phyloP scores from a whole-genome alignment of 2,797 vertebrate genomes.

The Dendrocincla tyrannina region DNA sequence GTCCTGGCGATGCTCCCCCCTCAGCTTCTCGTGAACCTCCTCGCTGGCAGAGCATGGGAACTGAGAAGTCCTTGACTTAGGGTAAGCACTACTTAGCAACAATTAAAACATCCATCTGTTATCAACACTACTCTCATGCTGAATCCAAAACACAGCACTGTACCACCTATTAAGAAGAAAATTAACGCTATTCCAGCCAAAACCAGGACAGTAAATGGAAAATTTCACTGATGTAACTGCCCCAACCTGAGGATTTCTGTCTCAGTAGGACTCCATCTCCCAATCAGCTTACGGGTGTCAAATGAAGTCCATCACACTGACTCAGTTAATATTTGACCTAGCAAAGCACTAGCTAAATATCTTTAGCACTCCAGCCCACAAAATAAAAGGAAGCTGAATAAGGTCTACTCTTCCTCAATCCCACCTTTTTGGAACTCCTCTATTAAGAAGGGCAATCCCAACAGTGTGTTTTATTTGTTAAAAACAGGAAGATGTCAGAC shows the following conservation, averaged over 20 bases:
- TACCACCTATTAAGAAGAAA: not conserved
- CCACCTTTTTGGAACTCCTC: not conserved
- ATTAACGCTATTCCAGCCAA: not conserved
- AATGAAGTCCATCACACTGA: not conserved
- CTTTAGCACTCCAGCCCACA: not conserved
- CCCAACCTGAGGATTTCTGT: not conserved
- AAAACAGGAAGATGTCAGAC: not conserved
- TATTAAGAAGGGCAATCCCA: not conserved
- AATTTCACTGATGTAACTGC: not conserved
- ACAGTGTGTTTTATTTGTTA: not conserved
- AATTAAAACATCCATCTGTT: not conserved
- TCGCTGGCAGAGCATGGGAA: not conserved
- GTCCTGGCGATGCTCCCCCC: not conserved
- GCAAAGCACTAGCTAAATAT: not conserved
- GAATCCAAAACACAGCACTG: not conserved
- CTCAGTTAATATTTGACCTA: not conserved
- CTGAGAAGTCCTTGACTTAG: not conserved
- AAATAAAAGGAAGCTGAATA: not conserved
- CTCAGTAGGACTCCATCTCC: not conserved
- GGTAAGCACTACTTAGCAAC: not conserved
- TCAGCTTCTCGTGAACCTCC: not conserved
- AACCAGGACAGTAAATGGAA: not conserved
- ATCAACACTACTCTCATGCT: not conserved
- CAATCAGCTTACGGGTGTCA: accelerated
- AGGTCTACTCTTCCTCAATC: not conserved